These are phyloP conservation scores for Istiophorus platypterus DNA, from an alignment of 2,113 vertebrate species.

Conservation along the genomic window DNA sequence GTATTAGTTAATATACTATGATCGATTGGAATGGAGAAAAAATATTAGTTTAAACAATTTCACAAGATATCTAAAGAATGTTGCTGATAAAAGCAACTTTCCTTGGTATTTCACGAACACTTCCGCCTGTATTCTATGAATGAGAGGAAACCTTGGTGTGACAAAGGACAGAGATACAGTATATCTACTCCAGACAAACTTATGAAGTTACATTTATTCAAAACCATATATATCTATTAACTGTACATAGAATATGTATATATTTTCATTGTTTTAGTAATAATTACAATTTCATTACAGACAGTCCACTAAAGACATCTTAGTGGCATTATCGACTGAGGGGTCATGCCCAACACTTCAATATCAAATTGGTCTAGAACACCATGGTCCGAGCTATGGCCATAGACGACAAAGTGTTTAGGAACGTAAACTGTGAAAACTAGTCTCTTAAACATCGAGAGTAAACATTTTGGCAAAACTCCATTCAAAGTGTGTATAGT, in stretches of 20 bases:
- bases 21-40: neutral
- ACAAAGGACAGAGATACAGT: constrained; percentile 27
- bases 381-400: constrained; percentile 54
- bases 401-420: constrained; percentile 48
- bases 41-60: constrained; percentile 12
- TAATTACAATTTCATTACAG: constrained; percentile 81
- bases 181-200: constrained; percentile 43
- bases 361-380: constrained; percentile 69
- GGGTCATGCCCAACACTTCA: constrained; percentile 53
- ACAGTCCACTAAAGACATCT: constrained; percentile 71
- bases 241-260: constrained; percentile 71
- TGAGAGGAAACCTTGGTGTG: constrained; percentile 11
- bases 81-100: neutral
- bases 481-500: constrained; percentile 38
- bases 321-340: constrained; percentile 71
- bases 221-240: constrained; percentile 78
- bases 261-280: constrained; percentile 73
- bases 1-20: neutral
- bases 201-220: constrained; percentile 80
- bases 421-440: constrained; percentile 49
- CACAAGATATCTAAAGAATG: constrained; percentile 10
- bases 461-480: constrained; percentile 57
- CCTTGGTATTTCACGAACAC: neutral
- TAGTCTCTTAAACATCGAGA: constrained; percentile 50
- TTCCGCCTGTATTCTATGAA: neutral